Conservation (phyloP, 2,797 vertebrate species). For the Myiotriccus ornatus region DNA sequence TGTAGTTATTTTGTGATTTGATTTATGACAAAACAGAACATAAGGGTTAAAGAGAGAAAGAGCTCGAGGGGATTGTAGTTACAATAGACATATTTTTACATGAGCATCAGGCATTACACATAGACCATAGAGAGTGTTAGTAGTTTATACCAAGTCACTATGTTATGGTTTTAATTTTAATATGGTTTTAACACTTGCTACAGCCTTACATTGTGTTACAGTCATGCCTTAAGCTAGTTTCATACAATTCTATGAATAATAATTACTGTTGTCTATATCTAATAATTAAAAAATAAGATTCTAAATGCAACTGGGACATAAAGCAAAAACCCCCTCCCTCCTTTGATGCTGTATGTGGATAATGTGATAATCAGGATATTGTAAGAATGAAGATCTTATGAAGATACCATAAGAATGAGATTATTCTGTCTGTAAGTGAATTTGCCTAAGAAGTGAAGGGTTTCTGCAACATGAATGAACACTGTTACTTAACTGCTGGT, state of each 20-base stretch:
- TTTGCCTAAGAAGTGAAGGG: not conserved
- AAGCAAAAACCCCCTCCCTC: not conserved
- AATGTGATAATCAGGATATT: not conserved
- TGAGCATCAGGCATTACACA: not conserved
- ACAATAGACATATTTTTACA: not conserved
- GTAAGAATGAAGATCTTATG: not conserved
- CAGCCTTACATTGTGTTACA: not conserved
- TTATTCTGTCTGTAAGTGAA: not conserved
- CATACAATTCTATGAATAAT: not conserved
- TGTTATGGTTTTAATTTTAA: not conserved
- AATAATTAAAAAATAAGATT: not conserved
- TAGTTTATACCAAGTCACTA: not conserved
- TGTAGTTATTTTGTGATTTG: not conserved
- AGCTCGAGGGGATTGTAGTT: not conserved
- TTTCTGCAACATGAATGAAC: not conserved
- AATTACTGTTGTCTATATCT: not conserved
- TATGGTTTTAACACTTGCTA: not conserved
- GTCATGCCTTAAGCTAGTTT: not conserved
- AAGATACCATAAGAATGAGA: not conserved
- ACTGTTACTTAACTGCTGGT: not conserved
- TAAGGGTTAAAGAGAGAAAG: not conserved
- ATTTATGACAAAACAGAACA: not conserved
- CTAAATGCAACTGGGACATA: not conserved
- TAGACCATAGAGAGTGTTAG: not conserved
- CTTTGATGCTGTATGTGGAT: not conserved